Evolutionary conservation across 1,140 invertebrate species (phyloP).

Genomic region (Drosophila dunni): DNA sequence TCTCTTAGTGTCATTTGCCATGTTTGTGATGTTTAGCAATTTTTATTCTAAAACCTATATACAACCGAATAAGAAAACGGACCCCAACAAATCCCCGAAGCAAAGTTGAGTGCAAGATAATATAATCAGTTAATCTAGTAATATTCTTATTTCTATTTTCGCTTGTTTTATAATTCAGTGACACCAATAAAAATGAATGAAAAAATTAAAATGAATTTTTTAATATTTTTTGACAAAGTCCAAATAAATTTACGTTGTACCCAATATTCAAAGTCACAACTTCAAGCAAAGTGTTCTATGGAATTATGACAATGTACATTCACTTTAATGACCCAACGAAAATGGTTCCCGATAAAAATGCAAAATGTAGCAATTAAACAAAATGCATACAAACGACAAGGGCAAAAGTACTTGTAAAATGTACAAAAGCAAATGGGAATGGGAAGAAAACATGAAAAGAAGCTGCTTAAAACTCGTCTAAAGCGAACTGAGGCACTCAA

Average conservation of each 20-base stretch:
- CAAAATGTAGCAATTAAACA: conserved; percentile 69
- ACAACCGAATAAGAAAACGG: neutral
- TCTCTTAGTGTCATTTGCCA: neutral
- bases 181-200: too few relatives aligned
- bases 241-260: too few relatives aligned
- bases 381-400: conserved; percentile 57
- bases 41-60: conserved; percentile 24
- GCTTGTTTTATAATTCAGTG: too few relatives aligned
- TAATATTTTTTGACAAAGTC: too few relatives aligned
- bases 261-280: neutral
- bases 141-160: too few relatives aligned
- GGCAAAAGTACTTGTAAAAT: conserved; percentile 43
- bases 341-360: conserved; percentile 31
- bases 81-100: neutral
- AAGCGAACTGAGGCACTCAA: conserved; percentile 64
- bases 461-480: conserved; percentile 63
- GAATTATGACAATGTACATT: conserved; percentile 11
- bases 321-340: conserved; percentile 22
- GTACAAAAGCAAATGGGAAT: conserved; percentile 3
- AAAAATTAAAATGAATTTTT: too few relatives aligned
- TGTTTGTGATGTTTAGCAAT: conserved; percentile 37
- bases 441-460: conserved; percentile 25
- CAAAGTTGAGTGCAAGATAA: neutral
- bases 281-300: conserved; percentile 41
- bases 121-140: too few relatives aligned